Evolutionary conservation across 2,113 vertebrate species (phyloP).

Genomic region (Toxotes jaculatrix): DNA sequence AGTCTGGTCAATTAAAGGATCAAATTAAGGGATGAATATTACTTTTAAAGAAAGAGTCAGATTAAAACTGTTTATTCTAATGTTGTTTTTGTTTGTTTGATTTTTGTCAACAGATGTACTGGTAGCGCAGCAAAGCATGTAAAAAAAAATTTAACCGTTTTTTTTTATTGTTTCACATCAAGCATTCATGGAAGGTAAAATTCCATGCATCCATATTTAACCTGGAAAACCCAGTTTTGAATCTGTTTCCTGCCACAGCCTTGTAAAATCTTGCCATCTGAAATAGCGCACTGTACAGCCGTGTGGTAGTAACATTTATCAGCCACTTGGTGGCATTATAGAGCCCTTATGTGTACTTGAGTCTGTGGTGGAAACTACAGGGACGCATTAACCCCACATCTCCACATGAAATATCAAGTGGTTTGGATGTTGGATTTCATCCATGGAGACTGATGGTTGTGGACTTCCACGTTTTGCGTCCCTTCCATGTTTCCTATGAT

Average conservation of each 20-base stretch:
- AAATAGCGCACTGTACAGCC: not conserved
- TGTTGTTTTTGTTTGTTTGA: no score
- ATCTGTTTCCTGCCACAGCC: not conserved
- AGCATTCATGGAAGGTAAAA: not conserved
- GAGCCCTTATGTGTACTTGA: not conserved
- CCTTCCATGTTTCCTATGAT: no score
- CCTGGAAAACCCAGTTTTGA: not conserved
- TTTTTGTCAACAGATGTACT: no score
- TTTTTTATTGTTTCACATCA: no score
- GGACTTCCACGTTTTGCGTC: not conserved
- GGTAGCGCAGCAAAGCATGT: no score
- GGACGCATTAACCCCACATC: not conserved
- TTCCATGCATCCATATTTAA: not conserved
- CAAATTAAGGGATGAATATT: no score
- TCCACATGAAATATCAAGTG: not conserved
- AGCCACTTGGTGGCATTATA: not conserved
- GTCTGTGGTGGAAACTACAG: not conserved
- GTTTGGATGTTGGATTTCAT: not conserved
- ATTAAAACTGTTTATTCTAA: no score
- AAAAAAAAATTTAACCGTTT: no score
- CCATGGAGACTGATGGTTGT: not conserved
- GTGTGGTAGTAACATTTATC: not conserved
- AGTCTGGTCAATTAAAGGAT: no score
- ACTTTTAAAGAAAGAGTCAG: no score
- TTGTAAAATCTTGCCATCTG: not conserved